Evolutionary conservation across 2,113 vertebrate genomes (phyloP).

Genomic region (Origma solitaria): DNA sequence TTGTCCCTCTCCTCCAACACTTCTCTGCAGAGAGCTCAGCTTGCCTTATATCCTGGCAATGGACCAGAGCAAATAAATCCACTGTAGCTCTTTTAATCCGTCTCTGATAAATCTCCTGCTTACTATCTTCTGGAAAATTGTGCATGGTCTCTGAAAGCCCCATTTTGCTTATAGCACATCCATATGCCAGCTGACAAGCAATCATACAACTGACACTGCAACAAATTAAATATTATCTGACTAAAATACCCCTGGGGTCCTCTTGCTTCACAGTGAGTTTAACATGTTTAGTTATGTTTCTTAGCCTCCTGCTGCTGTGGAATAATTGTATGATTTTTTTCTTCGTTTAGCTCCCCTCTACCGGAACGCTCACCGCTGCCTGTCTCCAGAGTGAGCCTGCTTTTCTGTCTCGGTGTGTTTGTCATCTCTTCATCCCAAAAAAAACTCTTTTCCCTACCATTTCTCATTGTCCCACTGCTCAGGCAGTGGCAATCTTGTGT

Average conservation of each 20-base stretch:
- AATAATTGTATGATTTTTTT: constrained; percentile 11
- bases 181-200: constrained; percentile 61
- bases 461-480: not conserved
- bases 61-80: constrained; percentile 39
- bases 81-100: constrained; percentile 38
- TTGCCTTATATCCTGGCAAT: not conserved
- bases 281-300: constrained; percentile 51
- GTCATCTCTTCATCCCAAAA: not conserved
- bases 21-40: not conserved
- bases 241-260: constrained; percentile 46
- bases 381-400: not conserved
- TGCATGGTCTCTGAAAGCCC: constrained; percentile 26
- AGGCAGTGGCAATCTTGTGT: not conserved
- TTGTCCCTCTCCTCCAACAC: not conserved
- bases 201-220: constrained; percentile 53
- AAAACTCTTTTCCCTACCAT: accelerated
- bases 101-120: constrained; percentile 47
- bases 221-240: constrained; percentile 59
- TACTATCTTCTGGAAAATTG: constrained; percentile 39
- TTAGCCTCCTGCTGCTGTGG: constrained; percentile 23
- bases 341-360: not conserved
- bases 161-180: constrained; percentile 27
- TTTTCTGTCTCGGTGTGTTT: not conserved
- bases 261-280: constrained; percentile 47
- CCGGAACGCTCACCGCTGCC: not conserved